These are phyloP conservation scores for Tenualosa thibaudeaui DNA, from an alignment of 2,797 vertebrate genomes.

Conservation along the genomic window DNA sequence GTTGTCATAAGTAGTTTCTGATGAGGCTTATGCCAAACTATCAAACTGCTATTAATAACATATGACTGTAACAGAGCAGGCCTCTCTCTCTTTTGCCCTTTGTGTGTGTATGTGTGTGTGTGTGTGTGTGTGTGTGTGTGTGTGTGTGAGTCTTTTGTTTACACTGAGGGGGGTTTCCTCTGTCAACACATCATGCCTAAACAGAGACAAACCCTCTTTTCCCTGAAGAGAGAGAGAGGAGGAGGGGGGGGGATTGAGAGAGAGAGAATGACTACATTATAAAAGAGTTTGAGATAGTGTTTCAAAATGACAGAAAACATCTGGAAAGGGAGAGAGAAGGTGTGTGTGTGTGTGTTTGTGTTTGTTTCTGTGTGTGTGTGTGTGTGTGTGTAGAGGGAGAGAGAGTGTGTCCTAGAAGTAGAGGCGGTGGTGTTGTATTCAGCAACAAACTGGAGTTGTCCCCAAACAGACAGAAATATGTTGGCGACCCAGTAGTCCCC, in stretches of 20 bases:
- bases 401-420: too few species aligned
- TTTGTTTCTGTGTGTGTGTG: background rate
- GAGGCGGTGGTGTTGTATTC: too few species aligned
- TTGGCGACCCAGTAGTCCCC: background rate
- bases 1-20: background rate
- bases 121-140: conserved; percentile 11
- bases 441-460: background rate
- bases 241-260: background rate
- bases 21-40: background rate
- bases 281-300: too few species aligned
- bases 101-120: background rate
- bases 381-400: too few species aligned
- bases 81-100: background rate
- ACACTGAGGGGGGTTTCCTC: background rate
- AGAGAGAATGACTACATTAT: background rate
- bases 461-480: conserved; percentile 5
- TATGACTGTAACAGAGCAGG: background rate
- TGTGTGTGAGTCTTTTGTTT: conserved; percentile 1
- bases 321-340: too few species aligned
- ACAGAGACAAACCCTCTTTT: conserved; percentile 13
- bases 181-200: conserved; percentile 34
- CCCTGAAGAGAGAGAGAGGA: background rate
- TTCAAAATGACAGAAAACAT: background rate
- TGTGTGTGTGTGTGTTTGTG: background rate
- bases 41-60: background rate